These are phyloP conservation scores for Ciconia boyciana DNA, from an alignment of 2,113 vertebrate genomes.

Conservation along the genomic window DNA sequence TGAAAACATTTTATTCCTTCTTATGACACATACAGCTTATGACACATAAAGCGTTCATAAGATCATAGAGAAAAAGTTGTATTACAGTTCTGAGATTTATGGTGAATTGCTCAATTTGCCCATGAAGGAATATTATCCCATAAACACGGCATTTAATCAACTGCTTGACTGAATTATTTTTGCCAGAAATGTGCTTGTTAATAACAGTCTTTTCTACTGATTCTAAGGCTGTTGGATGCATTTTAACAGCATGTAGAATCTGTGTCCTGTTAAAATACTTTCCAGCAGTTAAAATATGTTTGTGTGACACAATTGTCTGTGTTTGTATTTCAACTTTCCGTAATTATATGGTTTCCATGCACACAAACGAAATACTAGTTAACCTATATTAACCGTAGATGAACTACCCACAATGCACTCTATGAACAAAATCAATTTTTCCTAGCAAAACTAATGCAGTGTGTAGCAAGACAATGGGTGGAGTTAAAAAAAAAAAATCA, in stretches of 20 bases:
- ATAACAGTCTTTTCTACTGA: neutral
- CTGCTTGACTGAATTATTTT: neutral
- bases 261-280: conserved; percentile 22
- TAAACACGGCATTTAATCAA: neutral
- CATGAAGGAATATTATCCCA: neutral
- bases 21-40: neutral
- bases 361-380: neutral
- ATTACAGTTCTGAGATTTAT: neutral
- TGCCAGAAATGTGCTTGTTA: conserved; percentile 22
- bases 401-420: neutral
- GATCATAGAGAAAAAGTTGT: neutral
- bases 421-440: neutral
- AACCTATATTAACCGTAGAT: neutral
- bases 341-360: neutral
- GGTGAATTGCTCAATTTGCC: neutral
- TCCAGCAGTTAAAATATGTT: neutral
- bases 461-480: neutral
- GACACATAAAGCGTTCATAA: neutral
- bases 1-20: neutral
- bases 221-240: neutral
- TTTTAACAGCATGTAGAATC: neutral
- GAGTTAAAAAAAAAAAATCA: neutral
- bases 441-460: neutral
- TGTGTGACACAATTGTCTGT: conserved; percentile 24
- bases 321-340: neutral